Conservation (phyloP, 2,797 vertebrate species). For the Remorina albescens region DNA sequence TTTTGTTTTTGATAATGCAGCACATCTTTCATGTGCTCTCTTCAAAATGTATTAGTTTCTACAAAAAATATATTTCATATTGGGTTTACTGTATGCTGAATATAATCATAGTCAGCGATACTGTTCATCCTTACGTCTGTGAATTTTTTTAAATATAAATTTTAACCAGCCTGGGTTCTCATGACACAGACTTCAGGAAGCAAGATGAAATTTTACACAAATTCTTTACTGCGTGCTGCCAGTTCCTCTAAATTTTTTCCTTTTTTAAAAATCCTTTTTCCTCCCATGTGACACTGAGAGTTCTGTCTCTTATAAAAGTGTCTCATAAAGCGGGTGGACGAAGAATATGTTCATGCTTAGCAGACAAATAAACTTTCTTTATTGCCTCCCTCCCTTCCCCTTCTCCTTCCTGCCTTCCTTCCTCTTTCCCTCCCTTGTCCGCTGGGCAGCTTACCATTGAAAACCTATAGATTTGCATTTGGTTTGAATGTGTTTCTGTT, state of each 20-base stretch:
- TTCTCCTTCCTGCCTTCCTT: not conserved
- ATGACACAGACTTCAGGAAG: conserved; percentile 25
- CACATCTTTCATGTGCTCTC: conserved; percentile 51
- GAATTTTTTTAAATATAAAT: conserved; percentile 19
- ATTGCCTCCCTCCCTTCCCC: conserved; percentile 13
- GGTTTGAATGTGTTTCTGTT: conserved; percentile 55
- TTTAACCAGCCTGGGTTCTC: conserved; percentile 29
- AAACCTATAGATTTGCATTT: conserved; percentile 61
- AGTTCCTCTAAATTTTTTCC: not conserved
- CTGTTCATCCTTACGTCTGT: conserved; percentile 13
- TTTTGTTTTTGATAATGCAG: conserved; percentile 43
- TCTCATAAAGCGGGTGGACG: conserved; percentile 38
- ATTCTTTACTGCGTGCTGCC: not conserved
- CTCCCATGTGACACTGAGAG: conserved; percentile 32
- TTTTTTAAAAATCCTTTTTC: conserved; percentile 3
- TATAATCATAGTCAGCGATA: conserved; percentile 53
- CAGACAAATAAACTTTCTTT: conserved; percentile 46
- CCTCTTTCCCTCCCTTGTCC: conserved; percentile 3
- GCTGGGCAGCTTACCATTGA: conserved; percentile 24
- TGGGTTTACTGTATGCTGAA: conserved; percentile 48
- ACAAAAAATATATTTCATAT: conserved; percentile 41
- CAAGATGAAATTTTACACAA: conserved; percentile 10
- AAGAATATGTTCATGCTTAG: conserved; percentile 22
- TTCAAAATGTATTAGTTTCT: conserved; percentile 64
- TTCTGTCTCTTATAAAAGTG: conserved; percentile 36